phyloP scores from a whole-genome alignment of 2,888 invertebrate species.

The Heliothis peltigera region DNA sequence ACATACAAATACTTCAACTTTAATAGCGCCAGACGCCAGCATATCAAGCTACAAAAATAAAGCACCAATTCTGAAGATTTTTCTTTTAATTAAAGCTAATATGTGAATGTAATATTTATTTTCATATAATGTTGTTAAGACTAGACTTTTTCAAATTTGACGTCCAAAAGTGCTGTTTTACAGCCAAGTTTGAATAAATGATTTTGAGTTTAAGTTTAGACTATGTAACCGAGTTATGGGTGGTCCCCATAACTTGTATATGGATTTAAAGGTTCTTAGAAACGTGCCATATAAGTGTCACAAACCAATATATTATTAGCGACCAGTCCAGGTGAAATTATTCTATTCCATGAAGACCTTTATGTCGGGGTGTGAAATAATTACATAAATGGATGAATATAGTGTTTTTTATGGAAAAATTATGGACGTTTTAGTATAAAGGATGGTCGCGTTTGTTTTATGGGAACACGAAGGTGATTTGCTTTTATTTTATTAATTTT shows the following conservation, averaged over 20 bases:
- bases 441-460: slow-evolving; percentile 26
- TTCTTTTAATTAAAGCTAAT: too few relatives aligned
- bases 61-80: too few relatives aligned
- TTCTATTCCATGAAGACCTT: slow-evolving; percentile 39
- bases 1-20: too few relatives aligned
- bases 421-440: slow-evolving; percentile 40
- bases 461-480: background rate
- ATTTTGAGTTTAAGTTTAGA: too few relatives aligned
- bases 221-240: background rate
- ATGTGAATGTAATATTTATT: too few relatives aligned
- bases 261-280: background rate
- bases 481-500: background rate
- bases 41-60: too few relatives aligned
- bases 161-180: too few relatives aligned
- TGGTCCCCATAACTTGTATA: background rate
- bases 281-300: background rate
- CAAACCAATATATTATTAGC: background rate
- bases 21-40: too few relatives aligned
- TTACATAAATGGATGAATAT: slow-evolving; percentile 43
- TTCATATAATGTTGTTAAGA: too few relatives aligned
- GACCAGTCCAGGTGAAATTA: slow-evolving; percentile 11
- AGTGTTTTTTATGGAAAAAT: slow-evolving; percentile 37
- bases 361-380: slow-evolving; percentile 58
- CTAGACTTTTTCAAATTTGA: too few relatives aligned
- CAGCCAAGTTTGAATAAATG: too few relatives aligned